A percentile compares a stretch with the other conserved stretches of the same genome.
phyloP scores from a whole-genome alignment of 2,113 vertebrate species.

The Rhizomys pruinosus region DNA sequence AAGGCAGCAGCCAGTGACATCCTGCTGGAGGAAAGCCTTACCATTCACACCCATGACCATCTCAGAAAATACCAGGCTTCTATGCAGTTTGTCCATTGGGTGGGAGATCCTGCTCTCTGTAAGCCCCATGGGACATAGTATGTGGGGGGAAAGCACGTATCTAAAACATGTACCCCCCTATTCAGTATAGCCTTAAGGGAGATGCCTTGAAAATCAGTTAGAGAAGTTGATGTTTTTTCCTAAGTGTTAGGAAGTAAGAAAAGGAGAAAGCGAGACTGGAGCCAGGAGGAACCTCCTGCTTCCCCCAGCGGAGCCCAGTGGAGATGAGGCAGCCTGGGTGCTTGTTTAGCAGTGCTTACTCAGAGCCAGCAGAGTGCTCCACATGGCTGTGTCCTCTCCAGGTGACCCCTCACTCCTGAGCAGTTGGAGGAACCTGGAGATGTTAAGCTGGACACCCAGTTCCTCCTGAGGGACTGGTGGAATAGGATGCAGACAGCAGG shows the following conservation, averaged over 20 bases:
- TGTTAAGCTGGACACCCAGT: not conserved
- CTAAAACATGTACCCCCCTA: not conserved
- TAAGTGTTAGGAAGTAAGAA: not conserved
- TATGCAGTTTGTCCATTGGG: not conserved
- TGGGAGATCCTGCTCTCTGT: too few species aligned
- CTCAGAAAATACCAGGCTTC: not conserved
- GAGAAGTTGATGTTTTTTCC: not conserved
- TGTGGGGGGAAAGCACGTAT: not conserved
- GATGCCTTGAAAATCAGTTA: not conserved
- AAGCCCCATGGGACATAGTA: too few species aligned
- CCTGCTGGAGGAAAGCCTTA: not conserved
- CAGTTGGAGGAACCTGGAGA: not conserved
- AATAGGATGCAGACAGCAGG: not conserved
- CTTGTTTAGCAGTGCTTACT: not conserved
- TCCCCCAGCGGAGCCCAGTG: not conserved
- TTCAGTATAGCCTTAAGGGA: not conserved
- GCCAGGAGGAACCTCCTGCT: not conserved
- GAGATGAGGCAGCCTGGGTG: not conserved
- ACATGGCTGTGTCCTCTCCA: not conserved
- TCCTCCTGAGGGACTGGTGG: accelerated
- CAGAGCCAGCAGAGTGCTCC: not conserved
- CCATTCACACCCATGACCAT: not conserved
- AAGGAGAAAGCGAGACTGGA: not conserved
- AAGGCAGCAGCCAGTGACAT: not conserved
- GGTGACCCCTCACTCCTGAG: not conserved